These are phyloP conservation scores for Gallinago stenura DNA, from an alignment of 2,797 vertebrate genomes.

Conservation along the genomic window DNA sequence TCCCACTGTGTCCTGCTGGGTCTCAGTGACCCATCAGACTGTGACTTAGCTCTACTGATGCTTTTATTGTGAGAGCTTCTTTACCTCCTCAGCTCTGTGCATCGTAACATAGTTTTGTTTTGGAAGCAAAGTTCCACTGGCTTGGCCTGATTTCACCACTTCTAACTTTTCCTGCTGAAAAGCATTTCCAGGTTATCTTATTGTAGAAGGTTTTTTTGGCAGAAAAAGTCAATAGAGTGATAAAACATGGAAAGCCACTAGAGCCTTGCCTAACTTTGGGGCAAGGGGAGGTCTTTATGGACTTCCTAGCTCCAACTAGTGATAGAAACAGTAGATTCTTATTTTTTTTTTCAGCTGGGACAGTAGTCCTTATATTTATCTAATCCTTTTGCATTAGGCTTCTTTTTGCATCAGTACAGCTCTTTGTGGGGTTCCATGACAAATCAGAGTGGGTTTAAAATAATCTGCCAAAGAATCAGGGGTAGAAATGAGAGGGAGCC, in stretches of 20 bases:
- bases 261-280: background rate
- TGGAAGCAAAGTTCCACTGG: background rate
- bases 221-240: background rate
- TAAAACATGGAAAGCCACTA: background rate
- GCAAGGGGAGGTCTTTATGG: background rate
- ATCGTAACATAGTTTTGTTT: background rate
- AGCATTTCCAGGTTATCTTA: background rate
- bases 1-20: background rate
- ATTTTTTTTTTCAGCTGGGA: background rate
- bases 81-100: background rate
- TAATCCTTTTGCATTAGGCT: background rate
- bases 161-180: background rate
- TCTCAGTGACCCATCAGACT: background rate
- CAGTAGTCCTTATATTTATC: background rate
- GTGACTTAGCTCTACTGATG: background rate
- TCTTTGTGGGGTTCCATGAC: background rate
- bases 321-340: background rate
- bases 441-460: background rate
- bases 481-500: background rate
- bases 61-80: background rate
- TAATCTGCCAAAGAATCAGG: background rate
- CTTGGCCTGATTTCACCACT: background rate
- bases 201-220: background rate
- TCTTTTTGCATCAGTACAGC: background rate
- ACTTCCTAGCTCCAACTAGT: background rate